Evolutionary conservation across 2,113 vertebrate species (phyloP).

Genomic region (Nettapus auritus): DNA sequence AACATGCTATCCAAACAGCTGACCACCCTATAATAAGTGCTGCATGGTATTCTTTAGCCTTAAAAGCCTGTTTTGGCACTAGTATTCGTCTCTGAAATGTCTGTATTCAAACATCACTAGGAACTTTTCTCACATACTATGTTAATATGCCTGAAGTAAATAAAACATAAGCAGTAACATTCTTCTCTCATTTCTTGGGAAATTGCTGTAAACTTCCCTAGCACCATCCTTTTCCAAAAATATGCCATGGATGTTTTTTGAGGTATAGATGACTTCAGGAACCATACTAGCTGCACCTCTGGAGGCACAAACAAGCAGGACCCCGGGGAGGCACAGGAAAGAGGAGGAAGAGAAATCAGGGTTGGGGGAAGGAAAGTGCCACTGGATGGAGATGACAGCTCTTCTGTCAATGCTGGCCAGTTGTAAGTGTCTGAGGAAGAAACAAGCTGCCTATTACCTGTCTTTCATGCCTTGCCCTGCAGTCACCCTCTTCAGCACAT

Average conservation of each 20-base stretch:
- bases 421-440: not conserved
- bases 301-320: not conserved
- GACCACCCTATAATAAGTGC: not conserved
- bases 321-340: not conserved
- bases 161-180: not conserved
- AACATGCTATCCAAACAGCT: conserved; percentile 25
- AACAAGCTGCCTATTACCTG: not conserved
- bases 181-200: not conserved
- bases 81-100: not conserved
- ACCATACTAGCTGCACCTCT: accelerated
- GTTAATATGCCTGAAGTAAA: not conserved
- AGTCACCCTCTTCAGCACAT: not conserved
- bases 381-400: not conserved
- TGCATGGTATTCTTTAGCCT: not conserved
- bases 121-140: not conserved
- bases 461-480: not conserved
- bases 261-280: not conserved
- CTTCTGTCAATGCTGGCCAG: not conserved
- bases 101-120: not conserved
- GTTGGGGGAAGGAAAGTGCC: not conserved
- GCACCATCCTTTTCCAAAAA: not conserved
- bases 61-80: conserved; percentile 1
- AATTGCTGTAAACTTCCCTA: not conserved
- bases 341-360: not conserved
- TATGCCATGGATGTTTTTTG: not conserved